These are phyloP conservation scores for Machimus atricapillus DNA, from an alignment of 2,888 invertebrate species.

Conservation along the genomic window DNA sequence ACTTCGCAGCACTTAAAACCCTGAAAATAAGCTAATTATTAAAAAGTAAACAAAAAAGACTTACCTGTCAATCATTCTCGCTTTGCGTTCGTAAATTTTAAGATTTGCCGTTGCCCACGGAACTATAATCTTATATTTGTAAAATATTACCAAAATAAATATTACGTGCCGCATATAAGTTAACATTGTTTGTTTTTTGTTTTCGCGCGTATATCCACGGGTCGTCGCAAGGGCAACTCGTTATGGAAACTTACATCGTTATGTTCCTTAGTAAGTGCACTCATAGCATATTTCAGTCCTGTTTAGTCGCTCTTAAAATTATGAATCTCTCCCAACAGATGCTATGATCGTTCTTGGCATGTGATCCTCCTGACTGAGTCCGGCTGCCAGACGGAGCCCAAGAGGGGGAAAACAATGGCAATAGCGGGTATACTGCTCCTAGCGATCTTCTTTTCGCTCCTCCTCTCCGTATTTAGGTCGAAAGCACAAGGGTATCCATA, in stretches of 20 bases:
- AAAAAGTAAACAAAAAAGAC: too few relatives aligned
- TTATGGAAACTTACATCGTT: slow-evolving; percentile 97
- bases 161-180: too few relatives aligned
- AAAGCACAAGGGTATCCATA: slow-evolving; percentile 99
- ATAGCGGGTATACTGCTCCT: slow-evolving; percentile 87
- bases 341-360: slow-evolving; percentile 93
- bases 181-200: too few relatives aligned
- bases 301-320: background rate
- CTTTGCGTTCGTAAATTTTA: too few relatives aligned
- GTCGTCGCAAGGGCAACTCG: slow-evolving; percentile 95
- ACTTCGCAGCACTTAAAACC: too few relatives aligned
- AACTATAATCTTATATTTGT: too few relatives aligned
- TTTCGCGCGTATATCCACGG: slow-evolving; percentile 93
- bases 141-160: too few relatives aligned
- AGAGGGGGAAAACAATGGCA: slow-evolving; percentile 84
- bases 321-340: slow-evolving; percentile 67
- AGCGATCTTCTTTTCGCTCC: slow-evolving; percentile 93
- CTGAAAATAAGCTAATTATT: too few relatives aligned
- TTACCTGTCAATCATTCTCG: too few relatives aligned
- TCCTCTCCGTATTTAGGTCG: slow-evolving; percentile 94
- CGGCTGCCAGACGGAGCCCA: slow-evolving; percentile 75
- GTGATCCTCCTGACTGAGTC: slow-evolving; percentile 95
- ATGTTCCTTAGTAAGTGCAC: slow-evolving; percentile 89
- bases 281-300: background rate
- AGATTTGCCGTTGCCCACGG: too few relatives aligned